A percentile compares a stretch with the other conserved stretches of the same genome.
phyloP scores from a whole-genome alignment of 2,888 invertebrate species.

The Pherbina coryleti region DNA sequence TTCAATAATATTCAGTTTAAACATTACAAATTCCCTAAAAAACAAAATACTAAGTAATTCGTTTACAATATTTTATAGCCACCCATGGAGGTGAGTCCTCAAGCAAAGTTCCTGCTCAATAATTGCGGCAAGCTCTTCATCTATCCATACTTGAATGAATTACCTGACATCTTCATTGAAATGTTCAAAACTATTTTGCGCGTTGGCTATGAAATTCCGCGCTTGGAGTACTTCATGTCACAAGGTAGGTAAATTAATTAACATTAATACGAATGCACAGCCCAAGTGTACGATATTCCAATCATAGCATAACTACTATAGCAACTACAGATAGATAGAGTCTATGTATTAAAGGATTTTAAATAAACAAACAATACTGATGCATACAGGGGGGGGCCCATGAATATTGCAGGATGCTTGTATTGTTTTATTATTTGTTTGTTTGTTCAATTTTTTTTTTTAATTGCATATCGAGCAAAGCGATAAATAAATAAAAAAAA shows the following conservation, averaged over 20 bases:
- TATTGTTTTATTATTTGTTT: slow-evolving; percentile 1
- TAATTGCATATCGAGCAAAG: neutral
- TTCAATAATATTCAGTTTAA: too few relatives aligned
- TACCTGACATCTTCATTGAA: slow-evolving; percentile 63
- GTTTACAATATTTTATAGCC: slow-evolving; percentile 43
- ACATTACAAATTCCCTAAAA: too few relatives aligned
- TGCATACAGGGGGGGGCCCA: neutral
- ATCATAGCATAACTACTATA: neutral
- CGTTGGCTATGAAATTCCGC: slow-evolving; percentile 67
- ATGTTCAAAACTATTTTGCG: slow-evolving; percentile 64
- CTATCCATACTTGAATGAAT: slow-evolving; percentile 65
- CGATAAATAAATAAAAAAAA: neutral
- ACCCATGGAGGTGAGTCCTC: slow-evolving; percentile 54
- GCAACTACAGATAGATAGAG: neutral
- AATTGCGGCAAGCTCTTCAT: slow-evolving; percentile 64
- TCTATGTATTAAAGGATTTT: neutral
- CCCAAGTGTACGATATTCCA: neutral
- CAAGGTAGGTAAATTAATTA: slow-evolving; percentile 52
- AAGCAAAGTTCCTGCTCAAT: slow-evolving; percentile 60
- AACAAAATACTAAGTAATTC: too few relatives aligned
- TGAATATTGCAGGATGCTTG: neutral
- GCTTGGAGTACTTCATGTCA: slow-evolving; percentile 68
- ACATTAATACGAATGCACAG: neutral
- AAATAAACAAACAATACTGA: neutral
- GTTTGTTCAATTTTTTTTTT: neutral